Evolutionary conservation across 2,888 invertebrate species (phyloP), one percentile per base, ranked within the genome.

Genomic region (Drosophila villosipedis): DNA sequence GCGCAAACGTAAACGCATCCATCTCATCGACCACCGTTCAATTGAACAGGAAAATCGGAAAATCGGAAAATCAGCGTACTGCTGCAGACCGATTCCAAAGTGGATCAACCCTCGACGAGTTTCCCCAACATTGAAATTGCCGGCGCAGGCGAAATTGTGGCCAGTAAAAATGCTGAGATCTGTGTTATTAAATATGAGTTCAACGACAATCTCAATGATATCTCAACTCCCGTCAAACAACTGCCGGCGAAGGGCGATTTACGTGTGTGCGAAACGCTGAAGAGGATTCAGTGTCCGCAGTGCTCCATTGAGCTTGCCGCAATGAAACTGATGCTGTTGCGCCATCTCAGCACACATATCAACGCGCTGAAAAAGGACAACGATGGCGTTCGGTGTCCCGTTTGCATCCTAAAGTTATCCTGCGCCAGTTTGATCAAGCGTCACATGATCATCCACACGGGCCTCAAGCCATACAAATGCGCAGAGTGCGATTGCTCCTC

Each of bases 371-470:
- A 87, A 59, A 94, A 94, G 50, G 95, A 95, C 72, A 94, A 95
- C 12, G 79, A 79, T 14, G 84, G 78, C 4, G 95, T 92, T 52
- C 88, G 91, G 43, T 94, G 96, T 75, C 94, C 92, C 19, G 92
- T 94, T 35, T 96, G 96, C 83, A 95, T 95, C 71, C 95, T 96
- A 91, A 95, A 95, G 94, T 95, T 96, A 90, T 95, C 96, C 16
- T 95, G 96, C 60, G 83, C 85, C 62, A 92, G 95, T 65, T 95
- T 96, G n/a, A 93, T 96, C 37, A 94, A 95, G 47, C 94, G 96
- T 0, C 96, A 96, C 92, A 94, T 94, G 92, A 94, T 96, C 65
- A 95, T 95, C 60, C 96, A 96, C 93, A 95, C 95, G 1, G 92
- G 92, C 0, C 82, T 91, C 19, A 93, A 93, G 50, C 95, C 95